These are phyloP conservation scores for Margaritifera margaritifera DNA, from an alignment of 2,888 invertebrate species.

Conservation along the genomic window DNA sequence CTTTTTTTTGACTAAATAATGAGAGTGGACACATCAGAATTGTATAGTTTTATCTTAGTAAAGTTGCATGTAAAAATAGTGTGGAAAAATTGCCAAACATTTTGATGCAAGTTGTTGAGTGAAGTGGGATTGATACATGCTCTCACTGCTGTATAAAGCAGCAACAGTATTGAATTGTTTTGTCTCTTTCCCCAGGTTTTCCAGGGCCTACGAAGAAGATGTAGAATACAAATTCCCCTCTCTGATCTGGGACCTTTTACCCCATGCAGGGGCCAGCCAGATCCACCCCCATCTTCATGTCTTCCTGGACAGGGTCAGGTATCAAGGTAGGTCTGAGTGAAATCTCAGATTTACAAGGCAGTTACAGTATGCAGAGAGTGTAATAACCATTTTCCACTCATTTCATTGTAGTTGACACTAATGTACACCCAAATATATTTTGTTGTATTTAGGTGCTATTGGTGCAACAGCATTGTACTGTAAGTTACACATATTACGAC, in stretches of 20 bases:
- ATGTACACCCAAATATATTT: background rate
- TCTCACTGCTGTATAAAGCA: no score
- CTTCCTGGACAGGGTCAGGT: constrained; percentile 66
- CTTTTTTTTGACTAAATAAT: no score
- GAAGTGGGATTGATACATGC: no score
- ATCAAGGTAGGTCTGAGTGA: constrained; percentile 65
- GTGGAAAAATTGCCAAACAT: background rate
- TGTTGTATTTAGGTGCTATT: background rate
- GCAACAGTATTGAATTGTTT: no score
- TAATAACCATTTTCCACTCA: background rate
- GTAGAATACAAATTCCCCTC: constrained; percentile 66
- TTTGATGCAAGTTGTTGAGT: background rate
- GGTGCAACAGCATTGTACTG: no score
- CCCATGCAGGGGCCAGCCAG: constrained; percentile 74
- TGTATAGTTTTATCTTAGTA: no score
- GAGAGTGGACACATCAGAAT: no score
- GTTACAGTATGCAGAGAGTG: no score
- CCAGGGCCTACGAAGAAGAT: constrained; percentile 59
- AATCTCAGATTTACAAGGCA: background rate
- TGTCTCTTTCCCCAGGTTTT: constrained; percentile 47
- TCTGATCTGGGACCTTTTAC: constrained; percentile 73
- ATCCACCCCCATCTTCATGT: constrained; percentile 74
- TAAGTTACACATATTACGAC: no score
- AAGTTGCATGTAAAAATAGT: no score
- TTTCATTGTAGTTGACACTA: background rate